phyloP scores from a whole-genome alignment of 2,797 vertebrate species.

The Eulemur mongoz region DNA sequence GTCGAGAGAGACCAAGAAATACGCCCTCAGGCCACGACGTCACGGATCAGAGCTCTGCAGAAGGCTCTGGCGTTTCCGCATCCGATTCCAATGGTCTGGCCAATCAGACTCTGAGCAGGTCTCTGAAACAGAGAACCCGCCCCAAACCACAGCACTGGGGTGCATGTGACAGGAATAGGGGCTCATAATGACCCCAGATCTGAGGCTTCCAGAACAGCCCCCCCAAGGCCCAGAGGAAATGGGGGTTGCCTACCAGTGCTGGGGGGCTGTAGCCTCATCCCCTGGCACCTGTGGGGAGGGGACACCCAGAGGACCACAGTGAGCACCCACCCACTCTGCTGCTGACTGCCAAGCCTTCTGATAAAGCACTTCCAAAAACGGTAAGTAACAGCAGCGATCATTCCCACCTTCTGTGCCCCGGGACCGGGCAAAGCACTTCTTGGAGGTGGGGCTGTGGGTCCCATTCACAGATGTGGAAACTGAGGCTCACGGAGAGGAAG shows the following conservation, averaged over 20 bases:
- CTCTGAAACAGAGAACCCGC: not conserved
- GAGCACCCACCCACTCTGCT: too few species aligned
- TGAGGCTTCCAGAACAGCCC: not conserved
- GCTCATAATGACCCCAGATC: not conserved
- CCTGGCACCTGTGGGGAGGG: not conserved
- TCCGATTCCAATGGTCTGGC: not conserved
- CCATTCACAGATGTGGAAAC: not conserved
- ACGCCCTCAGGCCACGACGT: rapidly evolving
- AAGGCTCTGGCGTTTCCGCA: not conserved
- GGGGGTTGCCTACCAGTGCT: not conserved
- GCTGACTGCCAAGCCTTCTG: rapidly evolving
- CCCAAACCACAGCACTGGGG: not conserved
- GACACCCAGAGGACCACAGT: not conserved
- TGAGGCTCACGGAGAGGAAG: not conserved
- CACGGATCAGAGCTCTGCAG: not conserved
- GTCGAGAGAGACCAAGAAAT: not conserved
- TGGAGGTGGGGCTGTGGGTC: not conserved
- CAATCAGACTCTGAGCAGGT: not conserved
- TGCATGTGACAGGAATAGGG: rapidly evolving
- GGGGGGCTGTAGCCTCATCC: not conserved
- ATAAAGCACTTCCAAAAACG: not conserved
- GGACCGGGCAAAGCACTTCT: rapidly evolving
- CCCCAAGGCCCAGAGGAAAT: not conserved
- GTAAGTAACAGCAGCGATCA: rapidly evolving
- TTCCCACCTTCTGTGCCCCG: rapidly evolving